A percentile compares a stretch with the other conserved stretches of the same genome.
These are phyloP conservation scores for Micrastur ruficollis DNA, from an alignment of 2,797 vertebrate species.

Conservation along the genomic window DNA sequence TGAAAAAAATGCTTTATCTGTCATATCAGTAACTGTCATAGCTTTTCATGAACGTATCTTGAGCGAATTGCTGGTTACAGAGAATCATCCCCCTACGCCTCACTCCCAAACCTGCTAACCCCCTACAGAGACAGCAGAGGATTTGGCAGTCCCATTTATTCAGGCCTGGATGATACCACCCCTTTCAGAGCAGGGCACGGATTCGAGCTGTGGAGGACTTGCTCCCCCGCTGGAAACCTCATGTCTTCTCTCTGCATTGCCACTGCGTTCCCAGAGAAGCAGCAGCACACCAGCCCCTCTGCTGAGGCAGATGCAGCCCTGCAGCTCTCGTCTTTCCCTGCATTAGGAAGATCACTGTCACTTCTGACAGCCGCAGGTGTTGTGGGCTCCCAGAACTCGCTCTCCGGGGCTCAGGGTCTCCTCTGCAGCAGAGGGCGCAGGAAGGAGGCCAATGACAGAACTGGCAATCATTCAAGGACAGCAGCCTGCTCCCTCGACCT, in stretches of 20 bases:
- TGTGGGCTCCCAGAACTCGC: not conserved
- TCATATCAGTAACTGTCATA: not conserved
- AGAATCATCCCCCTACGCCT: not conserved
- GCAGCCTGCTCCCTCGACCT: not conserved
- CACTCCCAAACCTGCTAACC: not conserved
- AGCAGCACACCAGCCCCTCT: not conserved
- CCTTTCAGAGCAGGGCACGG: not conserved
- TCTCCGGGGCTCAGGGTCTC: not conserved
- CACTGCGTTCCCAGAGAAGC: not conserved
- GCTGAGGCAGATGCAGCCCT: not conserved
- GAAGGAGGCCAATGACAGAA: not conserved
- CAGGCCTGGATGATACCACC: not conserved
- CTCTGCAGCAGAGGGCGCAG: not conserved
- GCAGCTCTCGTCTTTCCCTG: not conserved
- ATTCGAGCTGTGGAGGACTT: not conserved
- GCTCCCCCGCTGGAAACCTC: not conserved
- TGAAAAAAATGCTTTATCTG: not conserved
- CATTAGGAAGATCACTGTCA: not conserved
- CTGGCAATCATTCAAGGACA: constrained; percentile 23
- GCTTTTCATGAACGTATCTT: not conserved
- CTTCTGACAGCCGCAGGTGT: not conserved
- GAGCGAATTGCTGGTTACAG: not conserved
- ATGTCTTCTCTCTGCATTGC: rapidly evolving
- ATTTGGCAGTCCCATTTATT: not conserved
- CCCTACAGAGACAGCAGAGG: not conserved